Evolutionary conservation across 2,113 vertebrate genomes (phyloP), one percentile per base, ranked within the genome.

Genomic region (Rhineura floridana): DNA sequence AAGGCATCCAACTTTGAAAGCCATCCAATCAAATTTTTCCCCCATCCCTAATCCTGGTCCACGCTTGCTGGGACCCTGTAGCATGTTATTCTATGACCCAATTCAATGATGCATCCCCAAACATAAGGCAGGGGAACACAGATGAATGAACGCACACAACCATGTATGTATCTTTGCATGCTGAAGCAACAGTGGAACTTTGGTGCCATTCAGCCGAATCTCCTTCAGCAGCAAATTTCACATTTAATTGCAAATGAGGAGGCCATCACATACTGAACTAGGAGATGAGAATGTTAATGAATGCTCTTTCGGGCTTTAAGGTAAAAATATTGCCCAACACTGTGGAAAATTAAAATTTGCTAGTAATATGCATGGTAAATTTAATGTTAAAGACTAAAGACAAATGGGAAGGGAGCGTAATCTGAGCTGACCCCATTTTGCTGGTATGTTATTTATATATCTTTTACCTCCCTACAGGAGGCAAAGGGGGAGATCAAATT

Each of bases 271-370:
- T 86, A 62, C 86, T 52, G 89, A 94, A 89, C 65, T 59, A 88
- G 80, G 93, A 85, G 90, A 83, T 93, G 84, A 88, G 28, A 89
- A 90, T 92, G 93, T 84, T 96, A 93, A 96, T 91, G 91, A 90
- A 91, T 86, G 90, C 93, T 95, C 93, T 94, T 89, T 89, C 79
- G 92, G 93, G 90, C 93, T 95, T 93, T 94, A 95, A 94, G 93
- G 87, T 91, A 89, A 94, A 92, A 75, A 90, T 94, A 95, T 93
- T 96, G 95, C 89, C 95, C 95, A 95, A 86, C 91, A 94, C 93
- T 92, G 95, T 95, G 95, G 95, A 95, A 96, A 96, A 95, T 95
- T 95, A 95, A 93, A 95, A 95, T 94, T 93, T 93, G 92, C 93
- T 94, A 92, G 91, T 95, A 92, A 95, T 91, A 88, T 33, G 87